Conservation (phyloP, 2,888 invertebrate genomes). For the Eudemis profundana region DNA sequence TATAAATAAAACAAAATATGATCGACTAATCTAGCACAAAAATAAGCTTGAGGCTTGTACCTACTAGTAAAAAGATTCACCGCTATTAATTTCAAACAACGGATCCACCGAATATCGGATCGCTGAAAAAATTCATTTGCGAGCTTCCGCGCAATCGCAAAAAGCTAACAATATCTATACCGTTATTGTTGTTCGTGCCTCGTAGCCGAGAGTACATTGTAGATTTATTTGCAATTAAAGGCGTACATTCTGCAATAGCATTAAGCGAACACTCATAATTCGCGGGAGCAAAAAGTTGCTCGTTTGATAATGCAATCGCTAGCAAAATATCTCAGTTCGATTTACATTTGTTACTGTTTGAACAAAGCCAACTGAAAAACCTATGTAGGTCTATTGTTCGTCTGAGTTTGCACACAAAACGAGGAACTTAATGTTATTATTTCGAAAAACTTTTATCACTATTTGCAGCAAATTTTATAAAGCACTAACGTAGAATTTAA, state of each 20-base stretch:
- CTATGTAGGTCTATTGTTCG: slow-evolving; percentile 56
- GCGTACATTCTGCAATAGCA: slow-evolving; percentile 44
- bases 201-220: slow-evolving; percentile 47
- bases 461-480: too few relatives aligned
- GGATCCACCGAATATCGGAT: slow-evolving; percentile 45
- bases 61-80: too few relatives aligned
- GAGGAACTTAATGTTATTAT: slow-evolving; percentile 58
- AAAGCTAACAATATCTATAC: slow-evolving; percentile 52
- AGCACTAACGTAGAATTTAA: too few relatives aligned
- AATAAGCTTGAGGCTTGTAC: too few relatives aligned
- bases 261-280: slow-evolving; percentile 48
- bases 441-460: slow-evolving; percentile 44
- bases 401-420: slow-evolving; percentile 55
- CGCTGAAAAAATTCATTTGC: slow-evolving; percentile 54
- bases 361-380: slow-evolving; percentile 58
- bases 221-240: slow-evolving; percentile 48
- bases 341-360: slow-evolving; percentile 53
- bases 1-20: slow-evolving; percentile 43
- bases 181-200: slow-evolving; percentile 55
- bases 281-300: slow-evolving; percentile 51
- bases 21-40: too few relatives aligned
- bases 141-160: slow-evolving; percentile 49
- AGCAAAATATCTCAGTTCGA: slow-evolving; percentile 51
- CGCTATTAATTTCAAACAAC: slow-evolving; percentile 47
- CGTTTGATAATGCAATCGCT: slow-evolving; percentile 48